Conservation (phyloP, 1,140 invertebrate genomes). For the Drosophila nebulosa region DNA sequence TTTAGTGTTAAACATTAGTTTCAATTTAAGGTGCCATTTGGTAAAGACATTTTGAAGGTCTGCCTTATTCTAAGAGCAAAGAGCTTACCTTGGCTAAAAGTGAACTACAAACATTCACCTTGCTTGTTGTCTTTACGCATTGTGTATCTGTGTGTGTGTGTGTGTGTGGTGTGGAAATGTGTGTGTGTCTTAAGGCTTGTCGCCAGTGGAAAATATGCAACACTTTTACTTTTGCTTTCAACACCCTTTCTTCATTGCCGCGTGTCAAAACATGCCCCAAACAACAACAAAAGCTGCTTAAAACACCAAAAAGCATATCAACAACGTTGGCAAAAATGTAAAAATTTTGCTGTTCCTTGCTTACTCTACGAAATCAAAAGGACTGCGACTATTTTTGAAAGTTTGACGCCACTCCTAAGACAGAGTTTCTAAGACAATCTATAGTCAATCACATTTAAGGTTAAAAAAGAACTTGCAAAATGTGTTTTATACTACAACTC, state of each 20-base stretch:
- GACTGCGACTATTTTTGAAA: not conserved
- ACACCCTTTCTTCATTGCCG: not conserved
- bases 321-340: constrained; percentile 29
- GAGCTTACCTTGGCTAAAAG: constrained; percentile 42
- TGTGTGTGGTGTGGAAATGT: not conserved
- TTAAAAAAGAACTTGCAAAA: no score
- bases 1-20: constrained; percentile 40
- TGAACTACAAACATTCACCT: constrained; percentile 40
- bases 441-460: no score
- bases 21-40: constrained; percentile 41
- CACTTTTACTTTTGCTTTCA: constrained; percentile 54
- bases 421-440: no score
- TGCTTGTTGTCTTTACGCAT: constrained; percentile 19
- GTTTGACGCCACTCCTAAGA: not conserved
- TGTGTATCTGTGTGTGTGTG: not conserved
- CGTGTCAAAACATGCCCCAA: constrained; percentile 43
- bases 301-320: constrained; percentile 61
- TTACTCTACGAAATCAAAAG: not conserved
- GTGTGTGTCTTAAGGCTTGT: constrained; percentile 24
- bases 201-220: constrained; percentile 62
- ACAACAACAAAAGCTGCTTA: constrained; percentile 61
- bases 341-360: not conserved
- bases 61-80: not conserved
- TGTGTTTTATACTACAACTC: no score
- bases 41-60: constrained; percentile 29